Base-by-base conservation (phyloP, 1,140 invertebrate species). In the Drosophila orena region DNA sequence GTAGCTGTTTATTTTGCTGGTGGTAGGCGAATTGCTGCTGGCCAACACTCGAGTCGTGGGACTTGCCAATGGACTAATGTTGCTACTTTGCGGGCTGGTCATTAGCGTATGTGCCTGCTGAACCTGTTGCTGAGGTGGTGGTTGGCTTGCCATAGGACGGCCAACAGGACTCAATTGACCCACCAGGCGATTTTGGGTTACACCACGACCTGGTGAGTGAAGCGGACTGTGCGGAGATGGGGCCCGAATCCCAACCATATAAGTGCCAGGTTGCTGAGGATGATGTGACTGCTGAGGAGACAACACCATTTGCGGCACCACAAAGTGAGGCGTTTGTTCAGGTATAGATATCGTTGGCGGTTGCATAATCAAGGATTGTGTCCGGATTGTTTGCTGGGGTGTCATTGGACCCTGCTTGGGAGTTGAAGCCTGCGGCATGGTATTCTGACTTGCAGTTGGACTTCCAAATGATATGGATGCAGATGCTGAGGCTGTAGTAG, bases 281-380 rank as follows among this genome's bases (percentile, higher is more conserved):
- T 77, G 81, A 4, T 46, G 58, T 2, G 75, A 68, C 46, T 83
- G 80, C 20, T 75, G 84, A 17, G 89, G 85, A 17, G 81, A 94
- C 62, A 94, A 92, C 12, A 94, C 93, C 61, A 94, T 92, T 2
- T 93, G 93, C 61, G 94, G 94, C 78, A 94, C 93, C 46, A 94
- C 84, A 62, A 94, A 93, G 79, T 94, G 93, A 0, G 83, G 37
- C 2, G 77, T 30, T 12, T 69, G 73, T 42, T 94, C 94, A 14
- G 94, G 94, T 81, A 94, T 94, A 79, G 93, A 94, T 35, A 94
- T 94, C 2, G 93, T 94, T 3, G 94, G 94, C 35, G 94, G 94
- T 74, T 94, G 94, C 88, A 93, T 93, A 1, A 84, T 84, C 64
- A 84, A 73, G 27, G 92, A 83, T 20, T 91, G 75, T 1, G 71